Conservation (phyloP, 2,113 vertebrate species). For the Alces alces region DNA sequence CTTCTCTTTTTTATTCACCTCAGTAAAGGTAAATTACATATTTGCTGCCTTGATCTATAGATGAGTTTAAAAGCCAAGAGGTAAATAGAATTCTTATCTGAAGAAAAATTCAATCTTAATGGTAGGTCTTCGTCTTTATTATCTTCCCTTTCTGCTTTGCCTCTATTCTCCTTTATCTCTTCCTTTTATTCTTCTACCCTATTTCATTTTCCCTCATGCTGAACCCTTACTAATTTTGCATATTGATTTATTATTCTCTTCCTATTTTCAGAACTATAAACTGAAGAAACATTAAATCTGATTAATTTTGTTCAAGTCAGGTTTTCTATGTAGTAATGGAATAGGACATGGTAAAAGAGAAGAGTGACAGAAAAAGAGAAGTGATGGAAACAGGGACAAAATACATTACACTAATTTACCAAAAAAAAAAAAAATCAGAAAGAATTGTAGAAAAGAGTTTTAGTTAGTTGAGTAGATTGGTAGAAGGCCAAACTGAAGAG, state of each 20-base stretch:
- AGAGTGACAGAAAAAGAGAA: not conserved
- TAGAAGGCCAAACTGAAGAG: not conserved
- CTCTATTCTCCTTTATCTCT: not conserved
- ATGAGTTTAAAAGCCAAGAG: not conserved
- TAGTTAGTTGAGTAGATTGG: not conserved
- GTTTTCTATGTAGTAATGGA: not conserved
- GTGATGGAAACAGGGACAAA: not conserved
- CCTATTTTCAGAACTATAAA: not conserved
- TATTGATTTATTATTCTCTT: not conserved
- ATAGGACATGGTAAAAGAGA: not conserved
- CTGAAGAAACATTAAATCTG: not conserved
- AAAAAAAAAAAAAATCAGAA: not conserved
- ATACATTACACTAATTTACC: not conserved
- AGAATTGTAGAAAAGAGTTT: not conserved
- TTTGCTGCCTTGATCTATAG: not conserved
- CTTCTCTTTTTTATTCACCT: not conserved
- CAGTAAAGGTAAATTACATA: not conserved
- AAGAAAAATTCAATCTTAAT: not conserved
- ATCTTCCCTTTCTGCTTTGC: not conserved
- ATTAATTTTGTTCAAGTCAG: not conserved
- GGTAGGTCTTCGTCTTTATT: not conserved
- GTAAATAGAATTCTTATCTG: not conserved
- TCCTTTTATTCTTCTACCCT: not conserved
- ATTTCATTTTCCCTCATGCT: not conserved
- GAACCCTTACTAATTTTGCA: not conserved